A percentile compares a stretch with the other conserved stretches of the same genome.
Evolutionary conservation across 2,113 vertebrate genomes (phyloP).

Genomic region (Grallaria varia): DNA sequence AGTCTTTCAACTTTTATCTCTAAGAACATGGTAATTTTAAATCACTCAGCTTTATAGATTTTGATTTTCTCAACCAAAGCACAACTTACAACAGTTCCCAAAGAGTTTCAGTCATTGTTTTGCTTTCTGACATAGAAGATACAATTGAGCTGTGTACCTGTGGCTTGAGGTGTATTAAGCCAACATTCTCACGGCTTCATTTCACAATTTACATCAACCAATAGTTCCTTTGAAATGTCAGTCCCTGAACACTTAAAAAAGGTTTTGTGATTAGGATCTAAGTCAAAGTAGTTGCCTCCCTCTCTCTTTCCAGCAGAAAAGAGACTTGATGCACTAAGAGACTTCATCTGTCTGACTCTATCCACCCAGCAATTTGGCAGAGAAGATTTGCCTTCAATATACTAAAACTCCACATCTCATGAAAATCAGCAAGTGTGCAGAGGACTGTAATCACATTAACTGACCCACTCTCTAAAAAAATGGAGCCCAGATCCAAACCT

Average conservation of each 20-base stretch:
- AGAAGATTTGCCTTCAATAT: background rate
- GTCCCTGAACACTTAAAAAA: background rate
- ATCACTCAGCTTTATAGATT: background rate
- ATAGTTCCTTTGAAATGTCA: background rate
- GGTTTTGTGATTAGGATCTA: background rate
- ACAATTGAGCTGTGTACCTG: background rate
- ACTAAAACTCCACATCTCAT: background rate
- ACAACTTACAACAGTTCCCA: background rate
- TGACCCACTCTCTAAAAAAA: background rate
- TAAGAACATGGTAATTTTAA: background rate
- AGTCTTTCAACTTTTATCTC: background rate
- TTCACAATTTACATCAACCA: background rate
- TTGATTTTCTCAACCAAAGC: background rate
- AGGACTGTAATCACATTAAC: background rate
- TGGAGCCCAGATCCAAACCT: background rate
- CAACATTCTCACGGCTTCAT: background rate
- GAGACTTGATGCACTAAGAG: background rate
- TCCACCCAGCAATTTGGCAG: background rate
- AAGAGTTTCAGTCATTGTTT: background rate
- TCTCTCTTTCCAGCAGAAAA: background rate
- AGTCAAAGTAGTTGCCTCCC: background rate
- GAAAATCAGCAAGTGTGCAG: background rate
- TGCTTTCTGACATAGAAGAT: background rate
- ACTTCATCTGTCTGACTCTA: background rate
- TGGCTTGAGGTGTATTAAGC: background rate